A percentile compares a stretch with the other conserved stretches of the same genome.
These are phyloP conservation scores for Cynoglossus semilaevis DNA, from an alignment of 2,113 vertebrate species.

Conservation along the genomic window DNA sequence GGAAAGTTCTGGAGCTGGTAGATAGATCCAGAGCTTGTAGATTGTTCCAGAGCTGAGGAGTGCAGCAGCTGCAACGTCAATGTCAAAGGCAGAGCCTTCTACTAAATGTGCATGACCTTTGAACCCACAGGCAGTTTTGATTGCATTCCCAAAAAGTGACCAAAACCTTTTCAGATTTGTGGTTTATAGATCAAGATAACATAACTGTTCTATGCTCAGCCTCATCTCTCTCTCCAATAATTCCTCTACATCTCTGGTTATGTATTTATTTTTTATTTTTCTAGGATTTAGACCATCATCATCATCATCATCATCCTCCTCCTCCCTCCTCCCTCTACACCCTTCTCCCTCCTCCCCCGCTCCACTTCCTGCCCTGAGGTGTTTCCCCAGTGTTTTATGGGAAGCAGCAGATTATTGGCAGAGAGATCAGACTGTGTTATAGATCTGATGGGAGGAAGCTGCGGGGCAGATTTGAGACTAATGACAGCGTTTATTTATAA, in stretches of 20 bases:
- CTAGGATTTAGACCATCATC: constrained; percentile 20
- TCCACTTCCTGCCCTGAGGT: constrained; percentile 24
- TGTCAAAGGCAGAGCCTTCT: too few relatives aligned
- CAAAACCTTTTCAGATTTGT: too few relatives aligned
- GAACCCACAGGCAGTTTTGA: too few relatives aligned
- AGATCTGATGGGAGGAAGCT: constrained; percentile 43
- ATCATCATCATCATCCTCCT: constrained; percentile 12
- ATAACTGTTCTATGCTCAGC: too few relatives aligned
- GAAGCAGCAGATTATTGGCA: constrained; percentile 48
- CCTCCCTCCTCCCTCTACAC: not conserved
- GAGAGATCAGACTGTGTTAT: constrained; percentile 40
- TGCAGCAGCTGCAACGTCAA: too few relatives aligned
- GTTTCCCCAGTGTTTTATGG: constrained; percentile 10
- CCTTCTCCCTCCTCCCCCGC: constrained; percentile 23
- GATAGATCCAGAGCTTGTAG: too few relatives aligned
- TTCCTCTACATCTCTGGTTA: not conserved
- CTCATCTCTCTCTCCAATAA: not conserved
- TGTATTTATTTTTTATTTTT: constrained; percentile 2
- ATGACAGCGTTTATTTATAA: constrained; percentile 48
- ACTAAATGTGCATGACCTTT: too few relatives aligned
- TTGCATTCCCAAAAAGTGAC: too few relatives aligned
- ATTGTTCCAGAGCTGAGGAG: too few relatives aligned
- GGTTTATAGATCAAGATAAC: too few relatives aligned
- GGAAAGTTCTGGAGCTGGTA: too few relatives aligned
- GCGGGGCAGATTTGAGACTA: constrained; percentile 31